Percentiles rank a stretch among this genome's conserved stretches.
These are phyloP conservation scores for Zoanthus gigantus DNA, from an alignment of 92 coral and sea anemone species.

Conservation along the genomic window DNA sequence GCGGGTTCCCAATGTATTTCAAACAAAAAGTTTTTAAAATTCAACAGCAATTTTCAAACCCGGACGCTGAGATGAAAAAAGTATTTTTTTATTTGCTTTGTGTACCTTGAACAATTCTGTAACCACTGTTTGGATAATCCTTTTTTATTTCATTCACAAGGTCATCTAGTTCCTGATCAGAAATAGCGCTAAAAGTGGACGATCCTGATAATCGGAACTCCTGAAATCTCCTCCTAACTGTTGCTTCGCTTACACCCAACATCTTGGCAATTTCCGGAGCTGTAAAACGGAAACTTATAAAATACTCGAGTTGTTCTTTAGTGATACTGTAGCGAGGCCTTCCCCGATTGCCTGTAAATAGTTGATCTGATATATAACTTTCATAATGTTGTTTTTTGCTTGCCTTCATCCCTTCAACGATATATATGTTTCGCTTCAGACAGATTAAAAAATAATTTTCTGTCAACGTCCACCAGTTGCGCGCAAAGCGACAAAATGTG, in stretches of 20 bases:
- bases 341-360: constrained; percentile 29
- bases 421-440: background rate
- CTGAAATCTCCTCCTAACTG: constrained; percentile 33
- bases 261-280: constrained; percentile 23
- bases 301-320: constrained; percentile 45
- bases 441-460: background rate
- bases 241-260: constrained; percentile 45
- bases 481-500: background rate
- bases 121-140: constrained; percentile 47
- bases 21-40: background rate
- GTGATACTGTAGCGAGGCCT: constrained; percentile 43
- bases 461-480: background rate
- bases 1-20: too few species aligned
- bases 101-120: constrained; percentile 41
- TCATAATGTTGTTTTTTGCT: background rate
- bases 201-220: constrained; percentile 12
- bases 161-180: constrained; percentile 65
- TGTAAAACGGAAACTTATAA: constrained; percentile 9
- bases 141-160: constrained; percentile 39
- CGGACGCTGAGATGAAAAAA: background rate
- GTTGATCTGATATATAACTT: constrained; percentile 3
- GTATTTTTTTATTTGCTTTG: background rate
- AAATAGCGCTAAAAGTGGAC: constrained; percentile 34
- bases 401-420: background rate
- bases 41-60: background rate